Evolutionary conservation across 2,888 invertebrate genomes (phyloP).

Genomic region (Dioctria rufipes): DNA sequence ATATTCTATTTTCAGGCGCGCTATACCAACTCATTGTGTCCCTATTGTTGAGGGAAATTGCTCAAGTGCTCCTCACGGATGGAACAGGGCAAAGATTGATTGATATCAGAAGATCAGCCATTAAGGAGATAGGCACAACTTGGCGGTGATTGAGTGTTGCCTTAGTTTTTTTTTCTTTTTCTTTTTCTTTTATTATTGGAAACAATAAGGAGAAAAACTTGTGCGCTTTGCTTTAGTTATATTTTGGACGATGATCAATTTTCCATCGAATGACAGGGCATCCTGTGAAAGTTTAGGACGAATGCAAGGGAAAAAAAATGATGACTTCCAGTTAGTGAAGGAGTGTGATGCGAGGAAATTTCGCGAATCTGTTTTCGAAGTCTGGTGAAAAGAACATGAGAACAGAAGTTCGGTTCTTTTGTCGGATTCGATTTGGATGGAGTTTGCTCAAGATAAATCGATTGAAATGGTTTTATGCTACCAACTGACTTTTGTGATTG

Average conservation of each 20-base stretch:
- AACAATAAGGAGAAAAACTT: conserved; percentile 5
- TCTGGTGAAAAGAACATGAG: conserved; percentile 5
- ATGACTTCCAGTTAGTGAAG: not conserved
- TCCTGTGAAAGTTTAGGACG: conserved; percentile 2
- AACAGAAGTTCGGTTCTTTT: not conserved
- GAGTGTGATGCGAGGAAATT: not conserved
- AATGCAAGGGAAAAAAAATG: conserved; percentile 9
- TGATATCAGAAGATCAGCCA: conserved; percentile 52
- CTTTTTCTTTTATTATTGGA: conserved; percentile 47
- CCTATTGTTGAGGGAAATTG: conserved; percentile 46
- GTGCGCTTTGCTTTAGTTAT: no score
- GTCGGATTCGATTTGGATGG: not conserved
- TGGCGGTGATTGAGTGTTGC: conserved; percentile 52
- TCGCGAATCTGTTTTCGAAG: conserved; percentile 1
- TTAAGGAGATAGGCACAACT: conserved; percentile 52
- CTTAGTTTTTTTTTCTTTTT: conserved; percentile 27
- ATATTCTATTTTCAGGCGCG: conserved; percentile 19
- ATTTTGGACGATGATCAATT: conserved; percentile 6
- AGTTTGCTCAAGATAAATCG: conserved; percentile 38
- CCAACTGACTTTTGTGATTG: conserved; percentile 39
- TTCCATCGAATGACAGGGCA: conserved; percentile 5
- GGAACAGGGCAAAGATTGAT: conserved; percentile 44
- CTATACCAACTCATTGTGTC: conserved; percentile 32
- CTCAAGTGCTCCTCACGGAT: conserved; percentile 35
- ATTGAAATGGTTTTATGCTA: conserved; percentile 9